These are phyloP conservation scores for Ecliptopera silaceata DNA, from an alignment of 2,888 invertebrate species.

Conservation along the genomic window DNA sequence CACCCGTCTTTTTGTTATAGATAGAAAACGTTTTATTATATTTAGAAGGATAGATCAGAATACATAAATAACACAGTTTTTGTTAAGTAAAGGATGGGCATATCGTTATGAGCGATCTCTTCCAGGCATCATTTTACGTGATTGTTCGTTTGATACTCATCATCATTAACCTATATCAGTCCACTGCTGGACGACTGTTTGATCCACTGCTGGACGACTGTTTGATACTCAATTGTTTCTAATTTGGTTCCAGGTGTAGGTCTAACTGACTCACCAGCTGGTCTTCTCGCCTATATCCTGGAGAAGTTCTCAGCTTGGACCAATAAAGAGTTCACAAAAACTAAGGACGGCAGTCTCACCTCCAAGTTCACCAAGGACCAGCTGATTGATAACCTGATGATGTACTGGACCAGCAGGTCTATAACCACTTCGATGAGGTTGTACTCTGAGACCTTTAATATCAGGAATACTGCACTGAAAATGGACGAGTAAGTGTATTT, in stretches of 20 bases:
- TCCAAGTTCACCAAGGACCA: constrained; percentile 86
- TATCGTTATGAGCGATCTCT: too few relatives aligned
- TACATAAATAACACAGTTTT: too few relatives aligned
- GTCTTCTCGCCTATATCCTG: constrained; percentile 91
- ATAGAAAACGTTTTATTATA: too few relatives aligned
- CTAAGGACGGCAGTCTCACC: constrained; percentile 86
- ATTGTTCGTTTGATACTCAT: too few relatives aligned
- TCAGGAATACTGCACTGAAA: constrained; percentile 43
- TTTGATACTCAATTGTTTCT: too few relatives aligned
- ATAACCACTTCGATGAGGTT: constrained; percentile 89
- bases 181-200: not conserved
- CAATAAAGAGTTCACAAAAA: constrained; percentile 58
- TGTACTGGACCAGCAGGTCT: constrained; percentile 90
- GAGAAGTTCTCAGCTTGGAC: constrained; percentile 93
- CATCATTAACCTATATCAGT: too few relatives aligned
- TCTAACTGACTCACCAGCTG: constrained; percentile 89
- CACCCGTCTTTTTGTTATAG: too few relatives aligned
- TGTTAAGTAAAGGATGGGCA: too few relatives aligned
- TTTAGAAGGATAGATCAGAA: too few relatives aligned
- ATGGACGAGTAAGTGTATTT: constrained; percentile 74
- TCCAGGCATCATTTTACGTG: too few relatives aligned
- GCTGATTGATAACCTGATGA: constrained; percentile 91
- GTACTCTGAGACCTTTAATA: constrained; percentile 85
- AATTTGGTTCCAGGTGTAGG: constrained; percentile 81
- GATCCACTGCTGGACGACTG: too few relatives aligned